Conservation (phyloP, 2,113 vertebrate species). For the Scophthalmus maximus region DNA sequence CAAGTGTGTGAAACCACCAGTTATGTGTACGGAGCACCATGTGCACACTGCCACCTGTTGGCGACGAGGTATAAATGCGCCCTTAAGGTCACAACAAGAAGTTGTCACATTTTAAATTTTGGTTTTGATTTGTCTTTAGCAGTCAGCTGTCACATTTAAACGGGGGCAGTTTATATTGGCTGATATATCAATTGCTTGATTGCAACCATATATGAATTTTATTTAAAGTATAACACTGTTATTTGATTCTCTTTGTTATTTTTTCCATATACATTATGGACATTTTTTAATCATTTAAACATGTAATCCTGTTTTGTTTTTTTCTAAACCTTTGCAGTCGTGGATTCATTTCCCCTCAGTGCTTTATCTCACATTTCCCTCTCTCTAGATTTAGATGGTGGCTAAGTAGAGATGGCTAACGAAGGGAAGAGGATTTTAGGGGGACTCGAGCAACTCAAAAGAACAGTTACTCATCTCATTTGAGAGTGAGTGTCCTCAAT, state of each 20-base stretch:
- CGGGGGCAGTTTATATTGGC: conserved; percentile 50
- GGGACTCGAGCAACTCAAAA: conserved; percentile 15
- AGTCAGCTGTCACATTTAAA: conserved; percentile 43
- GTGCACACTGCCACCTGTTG: conserved; percentile 81
- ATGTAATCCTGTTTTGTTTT: conserved; percentile 53
- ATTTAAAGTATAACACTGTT: conserved; percentile 74
- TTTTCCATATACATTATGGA: conserved; percentile 56
- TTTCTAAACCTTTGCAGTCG: conserved; percentile 80
- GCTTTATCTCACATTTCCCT: conserved; percentile 54
- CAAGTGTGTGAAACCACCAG: conserved; percentile 53
- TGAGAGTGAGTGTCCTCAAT: conserved; percentile 33
- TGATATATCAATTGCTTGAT: conserved; percentile 61
- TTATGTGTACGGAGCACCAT: conserved; percentile 36
- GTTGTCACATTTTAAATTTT: conserved; percentile 29
- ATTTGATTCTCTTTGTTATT: conserved; percentile 58
- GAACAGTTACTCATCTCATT: conserved; percentile 46
- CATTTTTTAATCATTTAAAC: conserved; percentile 83
- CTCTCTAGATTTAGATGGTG: conserved; percentile 41
- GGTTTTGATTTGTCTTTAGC: conserved; percentile 37
- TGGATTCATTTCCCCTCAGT: conserved; percentile 68
- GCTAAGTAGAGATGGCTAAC: conserved; percentile 78
- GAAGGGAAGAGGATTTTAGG: conserved; percentile 74
- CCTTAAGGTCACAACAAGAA: conserved; percentile 43
- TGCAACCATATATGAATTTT: conserved; percentile 64
- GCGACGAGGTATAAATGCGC: conserved; percentile 64